Percentiles rank a stretch among this genome's conserved stretches.
phyloP scores from a whole-genome alignment of 1,140 invertebrate genomes.

The Drosophila arawakana region DNA sequence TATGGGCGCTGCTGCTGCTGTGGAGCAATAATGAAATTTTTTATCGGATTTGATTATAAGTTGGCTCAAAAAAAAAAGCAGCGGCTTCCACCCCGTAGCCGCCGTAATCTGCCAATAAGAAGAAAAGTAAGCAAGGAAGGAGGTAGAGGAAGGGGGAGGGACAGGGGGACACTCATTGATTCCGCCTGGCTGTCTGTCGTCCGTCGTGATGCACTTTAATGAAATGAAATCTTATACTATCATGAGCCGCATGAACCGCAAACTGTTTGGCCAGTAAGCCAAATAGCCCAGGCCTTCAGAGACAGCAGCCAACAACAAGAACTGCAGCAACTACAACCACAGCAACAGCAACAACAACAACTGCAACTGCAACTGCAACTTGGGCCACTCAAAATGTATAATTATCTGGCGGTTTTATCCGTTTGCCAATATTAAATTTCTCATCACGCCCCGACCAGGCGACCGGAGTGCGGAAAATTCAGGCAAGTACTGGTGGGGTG shows the following conservation, averaged over 20 bases:
- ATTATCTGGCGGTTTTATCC: slow-evolving; percentile 83
- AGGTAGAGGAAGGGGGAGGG: neutral
- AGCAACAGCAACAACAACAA: slow-evolving; percentile 19
- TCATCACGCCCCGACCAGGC: slow-evolving; percentile 76
- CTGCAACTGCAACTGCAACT: slow-evolving; percentile 46
- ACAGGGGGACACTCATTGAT: slow-evolving; percentile 69
- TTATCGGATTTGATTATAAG: slow-evolving; percentile 83
- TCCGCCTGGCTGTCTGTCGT: slow-evolving; percentile 59
- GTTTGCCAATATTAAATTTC: slow-evolving; percentile 83
- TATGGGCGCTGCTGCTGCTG: slow-evolving; percentile 62
- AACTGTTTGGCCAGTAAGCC: slow-evolving; percentile 39
- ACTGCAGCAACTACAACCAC: slow-evolving; percentile 4
- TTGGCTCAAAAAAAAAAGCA: slow-evolving; percentile 47
- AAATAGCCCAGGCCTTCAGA: slow-evolving; percentile 25
- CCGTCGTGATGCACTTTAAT: slow-evolving; percentile 83
- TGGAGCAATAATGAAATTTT: slow-evolving; percentile 83
- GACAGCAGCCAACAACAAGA: slow-evolving; percentile 23
- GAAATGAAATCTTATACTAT: slow-evolving; percentile 83
- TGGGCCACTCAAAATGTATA: slow-evolving; percentile 81
- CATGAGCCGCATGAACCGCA: slow-evolving; percentile 71
- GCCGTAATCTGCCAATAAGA: slow-evolving; percentile 82
- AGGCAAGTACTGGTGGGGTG: too few relatives aligned
- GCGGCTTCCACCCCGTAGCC: slow-evolving; percentile 45
- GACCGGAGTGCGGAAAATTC: slow-evolving; percentile 5
- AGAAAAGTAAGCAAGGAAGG: slow-evolving; percentile 72